Evolutionary conservation across 2,888 invertebrate genomes (phyloP).

Genomic region (Chymomyza caudatula): DNA sequence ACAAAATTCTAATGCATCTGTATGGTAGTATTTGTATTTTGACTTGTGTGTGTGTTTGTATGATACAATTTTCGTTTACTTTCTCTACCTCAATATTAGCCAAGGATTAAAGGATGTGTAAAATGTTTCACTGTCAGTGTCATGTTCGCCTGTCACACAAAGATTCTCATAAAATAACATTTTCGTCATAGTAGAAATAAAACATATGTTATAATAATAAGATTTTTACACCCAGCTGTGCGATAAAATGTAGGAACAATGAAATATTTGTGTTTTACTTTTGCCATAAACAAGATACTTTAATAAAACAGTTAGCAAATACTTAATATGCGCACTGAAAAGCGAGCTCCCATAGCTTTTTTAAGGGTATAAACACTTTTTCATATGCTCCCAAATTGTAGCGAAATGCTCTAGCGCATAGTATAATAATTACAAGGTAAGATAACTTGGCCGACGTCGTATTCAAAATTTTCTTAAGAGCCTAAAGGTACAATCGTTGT

Average conservation of each 20-base stretch:
- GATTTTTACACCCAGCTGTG: background rate
- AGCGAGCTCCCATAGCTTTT: too few relatives aligned
- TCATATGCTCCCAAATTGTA: too few relatives aligned
- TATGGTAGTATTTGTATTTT: background rate
- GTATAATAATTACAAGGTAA: too few relatives aligned
- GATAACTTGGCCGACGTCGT: too few relatives aligned
- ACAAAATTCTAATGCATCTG: conserved; percentile 19
- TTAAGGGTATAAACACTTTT: too few relatives aligned
- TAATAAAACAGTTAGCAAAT: too few relatives aligned
- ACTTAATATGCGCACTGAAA: too few relatives aligned
- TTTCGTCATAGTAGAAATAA: conserved; percentile 1
- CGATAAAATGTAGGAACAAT: background rate
- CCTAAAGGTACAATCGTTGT: too few relatives aligned
- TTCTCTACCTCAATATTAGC: conserved; percentile 21
- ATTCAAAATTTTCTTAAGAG: too few relatives aligned
- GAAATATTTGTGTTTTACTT: too few relatives aligned
- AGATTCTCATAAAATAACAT: conserved; percentile 19
- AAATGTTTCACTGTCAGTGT: conserved; percentile 26
- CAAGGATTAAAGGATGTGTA: conserved; percentile 23
- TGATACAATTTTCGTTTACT: background rate
- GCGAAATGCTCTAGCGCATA: too few relatives aligned
- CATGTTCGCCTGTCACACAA: conserved; percentile 15
- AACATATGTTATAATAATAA: background rate
- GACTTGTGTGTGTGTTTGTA: background rate
- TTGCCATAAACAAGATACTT: too few relatives aligned